Conservation (phyloP, 2,113 vertebrate species). For the Tringa solitaria region DNA sequence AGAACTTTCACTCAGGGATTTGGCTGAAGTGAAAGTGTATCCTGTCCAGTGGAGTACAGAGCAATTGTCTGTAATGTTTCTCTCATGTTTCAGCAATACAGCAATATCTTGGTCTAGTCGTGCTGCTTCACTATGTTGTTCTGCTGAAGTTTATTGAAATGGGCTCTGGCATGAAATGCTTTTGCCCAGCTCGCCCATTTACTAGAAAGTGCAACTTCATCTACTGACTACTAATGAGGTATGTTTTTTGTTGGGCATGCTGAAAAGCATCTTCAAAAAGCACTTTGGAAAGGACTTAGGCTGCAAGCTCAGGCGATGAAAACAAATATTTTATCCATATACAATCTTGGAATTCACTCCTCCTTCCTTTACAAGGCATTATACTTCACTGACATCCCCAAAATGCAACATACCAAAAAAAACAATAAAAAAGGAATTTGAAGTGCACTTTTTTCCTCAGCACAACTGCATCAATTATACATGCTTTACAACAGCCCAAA, state of each 20-base stretch:
- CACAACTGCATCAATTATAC: neutral
- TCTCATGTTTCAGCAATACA: neutral
- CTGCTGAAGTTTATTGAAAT: neutral
- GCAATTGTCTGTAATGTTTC: neutral
- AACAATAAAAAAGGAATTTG: neutral
- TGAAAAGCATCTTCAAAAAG: neutral
- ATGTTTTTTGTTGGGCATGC: neutral
- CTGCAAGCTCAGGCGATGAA: neutral
- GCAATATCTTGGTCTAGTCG: neutral
- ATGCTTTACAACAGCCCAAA: neutral
- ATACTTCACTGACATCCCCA: neutral
- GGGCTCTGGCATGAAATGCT: neutral
- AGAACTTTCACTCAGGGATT: neutral
- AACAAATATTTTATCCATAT: neutral
- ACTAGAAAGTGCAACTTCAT: neutral
- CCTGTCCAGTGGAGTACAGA: neutral
- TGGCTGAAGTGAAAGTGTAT: neutral
- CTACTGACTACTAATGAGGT: neutral
- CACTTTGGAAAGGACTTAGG: neutral
- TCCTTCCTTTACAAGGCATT: neutral
- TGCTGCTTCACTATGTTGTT: neutral
- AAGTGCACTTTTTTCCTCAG: neutral
- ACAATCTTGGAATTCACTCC: neutral
- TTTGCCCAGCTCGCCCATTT: neutral
- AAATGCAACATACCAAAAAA: neutral